Evolutionary conservation across 2,888 invertebrate species (phyloP), one percentile per base, ranked within the genome.

Genomic region (Aleiodes testaceus): DNA sequence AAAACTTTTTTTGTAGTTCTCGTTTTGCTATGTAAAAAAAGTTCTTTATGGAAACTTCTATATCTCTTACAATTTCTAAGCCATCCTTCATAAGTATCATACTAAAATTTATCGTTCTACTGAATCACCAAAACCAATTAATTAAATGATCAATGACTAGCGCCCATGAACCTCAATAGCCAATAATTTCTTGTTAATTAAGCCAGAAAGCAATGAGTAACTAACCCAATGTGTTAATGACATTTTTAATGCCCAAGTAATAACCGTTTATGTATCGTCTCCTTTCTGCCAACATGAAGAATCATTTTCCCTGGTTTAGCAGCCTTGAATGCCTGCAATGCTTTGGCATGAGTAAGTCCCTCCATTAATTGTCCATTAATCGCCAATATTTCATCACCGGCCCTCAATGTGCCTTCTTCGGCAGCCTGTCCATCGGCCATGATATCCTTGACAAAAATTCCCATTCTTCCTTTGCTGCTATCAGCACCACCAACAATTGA

Each of bases 401-500:
- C 90, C 80, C 88, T 88, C 9, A 92, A 87, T 53, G 88, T 88
- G 6, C 91, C 91, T 78, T 90, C 90, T 73, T 91, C 91, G 1
- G 91, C 90, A 2, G 92, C 91, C 76, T 91, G 90, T 6, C 92
- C 92, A 12, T 88, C 87, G n/a, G 89, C 88, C 79, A 91, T 89
- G 45, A 92, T 90, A 30, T 91, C 90, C 81, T 92, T 91, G 47
- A 92, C 90, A 79, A 90, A 92, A 74, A 92, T 92, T 0, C 92
- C 92, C 87, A 91, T 89, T 72, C 88, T 89, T 5, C 91, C 92
- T 78, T 90, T 90, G 5, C 89, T 89, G 9, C 91, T 91, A 79
- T 92, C 92, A 30, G 89, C 88, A 0, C 92, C 92, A 1, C 92
- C 92, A 7, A 92, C 92, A 63, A 92, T 91, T 61, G 91, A 91